Evolutionary conservation across 2,888 invertebrate genomes (phyloP), one percentile per base, ranked within the genome.

Genomic region (Apamea epomidion): DNA sequence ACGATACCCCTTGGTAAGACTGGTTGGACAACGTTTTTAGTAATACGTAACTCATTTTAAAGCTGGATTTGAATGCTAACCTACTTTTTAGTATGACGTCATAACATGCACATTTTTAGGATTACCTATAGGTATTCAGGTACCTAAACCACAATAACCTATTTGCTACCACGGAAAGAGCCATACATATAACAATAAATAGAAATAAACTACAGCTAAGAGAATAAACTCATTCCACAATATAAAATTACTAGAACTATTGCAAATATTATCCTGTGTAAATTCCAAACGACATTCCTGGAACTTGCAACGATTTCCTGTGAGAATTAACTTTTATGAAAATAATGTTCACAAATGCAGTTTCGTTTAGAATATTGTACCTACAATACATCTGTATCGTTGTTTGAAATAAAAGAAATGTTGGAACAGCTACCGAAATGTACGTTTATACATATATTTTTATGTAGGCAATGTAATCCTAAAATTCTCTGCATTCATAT

Each of bases 201-300:
- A 69, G 25, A n/a, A n/a, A 62, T n/a, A 65, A 60, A 8, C 14
- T 8, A 69, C 25, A 72, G 45, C 29, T 48, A 32, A 74, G 29
- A 42, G 14, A 42, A 74, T 14, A 32, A 16, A 64, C 12, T 62
- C 3, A 65, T 69, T 76, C 25, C 21, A 45, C 54, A 48, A 32
- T 65, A 76, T 73, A 80, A 76, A 67, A 54, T 74, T 29, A 86
- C 62, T 25, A 62, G 74, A 64, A 84, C 69, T 80, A 80, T 42
- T 69, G 37, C 60, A 67, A 76, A 64, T 45, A 74, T 82, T 89
- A 78, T 84, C 80, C 82, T 82, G 67, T 74, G 87, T 85, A 84
- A 87, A 83, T 83, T 81, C 88, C 90, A 79, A 65, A 68, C 0
- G n/a, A 6, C 72, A 78, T 83, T 87, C 75, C 58, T 64, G 82